A percentile compares a stretch with the other conserved stretches of the same genome.
phyloP scores from a whole-genome alignment of 2,888 invertebrate genomes.

The Phaedon cochleariae region DNA sequence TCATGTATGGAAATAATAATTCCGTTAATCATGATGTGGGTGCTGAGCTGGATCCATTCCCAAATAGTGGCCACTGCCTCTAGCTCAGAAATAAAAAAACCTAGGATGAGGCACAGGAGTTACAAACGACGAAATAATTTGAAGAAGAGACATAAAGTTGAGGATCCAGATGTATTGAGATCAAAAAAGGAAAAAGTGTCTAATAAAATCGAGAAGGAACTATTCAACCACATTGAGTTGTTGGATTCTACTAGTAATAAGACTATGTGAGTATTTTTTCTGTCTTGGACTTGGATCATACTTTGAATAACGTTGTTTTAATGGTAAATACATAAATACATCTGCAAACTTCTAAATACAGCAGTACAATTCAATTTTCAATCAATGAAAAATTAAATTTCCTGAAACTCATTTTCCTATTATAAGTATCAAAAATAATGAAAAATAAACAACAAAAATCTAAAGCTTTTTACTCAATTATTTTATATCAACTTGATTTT shows the following conservation, averaged over 20 bases:
- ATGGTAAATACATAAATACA: too few relatives aligned
- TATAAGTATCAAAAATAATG: too few relatives aligned
- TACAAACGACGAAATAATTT: constrained; percentile 28
- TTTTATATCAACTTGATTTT: too few relatives aligned
- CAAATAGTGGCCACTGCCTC: constrained; percentile 78
- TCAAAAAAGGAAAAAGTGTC: constrained; percentile 7
- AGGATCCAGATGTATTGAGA: background rate
- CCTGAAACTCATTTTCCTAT: too few relatives aligned
- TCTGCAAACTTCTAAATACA: too few relatives aligned
- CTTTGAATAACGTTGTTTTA: too few relatives aligned
- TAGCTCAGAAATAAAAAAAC: constrained; percentile 51
- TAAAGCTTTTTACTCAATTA: too few relatives aligned
- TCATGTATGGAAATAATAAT: constrained; percentile 75
- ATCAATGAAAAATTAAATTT: too few relatives aligned
- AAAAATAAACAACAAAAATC: too few relatives aligned
- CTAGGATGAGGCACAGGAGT: constrained; percentile 42
- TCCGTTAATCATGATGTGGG: constrained; percentile 76
- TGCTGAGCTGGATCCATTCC: constrained; percentile 80
- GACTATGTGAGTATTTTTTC: constrained; percentile 2
- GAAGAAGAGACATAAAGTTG: constrained; percentile 22
- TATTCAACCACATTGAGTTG: constrained; percentile 1
- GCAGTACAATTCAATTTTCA: too few relatives aligned
- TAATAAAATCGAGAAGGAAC: constrained; percentile 8
- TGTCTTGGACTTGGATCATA: too few relatives aligned
- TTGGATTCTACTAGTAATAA: constrained; percentile 15